These are phyloP conservation scores for Pegoplata infirma DNA, from an alignment of 2,888 invertebrate species.

Conservation along the genomic window DNA sequence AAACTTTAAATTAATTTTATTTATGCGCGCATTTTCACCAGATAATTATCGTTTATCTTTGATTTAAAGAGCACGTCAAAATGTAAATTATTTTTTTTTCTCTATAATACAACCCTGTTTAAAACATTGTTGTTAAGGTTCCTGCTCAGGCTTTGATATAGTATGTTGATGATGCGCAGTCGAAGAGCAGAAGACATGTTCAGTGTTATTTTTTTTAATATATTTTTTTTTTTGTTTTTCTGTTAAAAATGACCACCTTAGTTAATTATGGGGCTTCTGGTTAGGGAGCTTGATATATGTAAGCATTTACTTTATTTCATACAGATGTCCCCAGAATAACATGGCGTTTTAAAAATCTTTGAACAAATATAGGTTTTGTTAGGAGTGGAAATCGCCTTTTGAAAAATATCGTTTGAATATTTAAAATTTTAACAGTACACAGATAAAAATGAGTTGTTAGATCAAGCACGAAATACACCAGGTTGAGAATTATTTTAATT, in stretches of 20 bases:
- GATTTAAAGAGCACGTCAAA: slow-evolving; percentile 72
- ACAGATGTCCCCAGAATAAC: background rate
- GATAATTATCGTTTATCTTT: slow-evolving; percentile 77
- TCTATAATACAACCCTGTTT: background rate
- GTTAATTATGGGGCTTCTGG: slow-evolving; percentile 76
- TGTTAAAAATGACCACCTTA: slow-evolving; percentile 74
- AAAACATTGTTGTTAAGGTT: slow-evolving; percentile 4
- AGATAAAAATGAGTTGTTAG: no score
- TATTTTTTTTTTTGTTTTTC: slow-evolving; percentile 7
- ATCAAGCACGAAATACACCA: no score
- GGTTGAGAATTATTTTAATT: no score
- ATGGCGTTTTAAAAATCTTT: no score
- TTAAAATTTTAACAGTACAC: no score
- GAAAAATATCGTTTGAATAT: no score
- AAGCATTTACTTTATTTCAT: slow-evolving; percentile 40
- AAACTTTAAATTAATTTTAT: slow-evolving; percentile 35
- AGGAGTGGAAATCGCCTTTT: no score
- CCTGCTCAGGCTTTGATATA: slow-evolving; percentile 17
- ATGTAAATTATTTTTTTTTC: slow-evolving; percentile 33
- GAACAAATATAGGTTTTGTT: no score
- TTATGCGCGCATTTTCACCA: slow-evolving; percentile 68
- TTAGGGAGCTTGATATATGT: slow-evolving; percentile 61
- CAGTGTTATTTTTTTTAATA: background rate
- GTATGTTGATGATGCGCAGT: slow-evolving; percentile 15
- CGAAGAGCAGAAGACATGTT: slow-evolving; percentile 10